phyloP scores from a whole-genome alignment of 2,888 invertebrate genomes.

The Nymphalis urticae region DNA sequence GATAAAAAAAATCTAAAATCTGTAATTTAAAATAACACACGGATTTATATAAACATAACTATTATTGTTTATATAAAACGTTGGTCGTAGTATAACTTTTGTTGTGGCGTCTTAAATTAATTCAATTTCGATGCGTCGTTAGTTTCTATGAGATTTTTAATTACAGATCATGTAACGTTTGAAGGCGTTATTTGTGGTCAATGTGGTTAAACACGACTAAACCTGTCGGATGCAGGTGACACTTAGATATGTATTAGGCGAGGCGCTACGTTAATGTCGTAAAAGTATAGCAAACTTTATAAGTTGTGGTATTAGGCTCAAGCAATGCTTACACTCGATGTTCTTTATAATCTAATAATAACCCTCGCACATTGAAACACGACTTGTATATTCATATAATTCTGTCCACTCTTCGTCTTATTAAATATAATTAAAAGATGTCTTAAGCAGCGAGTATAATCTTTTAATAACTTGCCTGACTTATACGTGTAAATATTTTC shows the following conservation, averaged over 20 bases:
- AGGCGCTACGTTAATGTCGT: conserved; percentile 69
- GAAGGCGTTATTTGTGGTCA: conserved; percentile 62
- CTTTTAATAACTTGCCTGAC: conserved; percentile 15
- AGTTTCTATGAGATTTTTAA: conserved; percentile 37
- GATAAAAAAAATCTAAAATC: no score
- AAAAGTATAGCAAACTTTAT: conserved; percentile 41
- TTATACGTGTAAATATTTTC: conserved; percentile 32
- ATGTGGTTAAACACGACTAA: conserved; percentile 63
- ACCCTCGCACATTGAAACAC: conserved; percentile 21
- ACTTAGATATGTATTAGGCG: conserved; percentile 61
- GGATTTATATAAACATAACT: no score
- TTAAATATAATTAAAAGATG: conserved; percentile 34
- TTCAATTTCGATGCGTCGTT: not conserved
- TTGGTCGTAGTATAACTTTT: no score
- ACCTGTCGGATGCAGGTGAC: conserved; percentile 70
- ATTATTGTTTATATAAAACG: no score
- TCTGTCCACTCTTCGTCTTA: conserved; percentile 15
- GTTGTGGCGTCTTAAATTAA: no score
- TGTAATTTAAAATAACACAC: no score
- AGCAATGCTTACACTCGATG: conserved; percentile 36
- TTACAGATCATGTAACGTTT: conserved; percentile 49
- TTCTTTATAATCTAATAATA: conserved; percentile 12
- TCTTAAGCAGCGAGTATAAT: conserved; percentile 18
- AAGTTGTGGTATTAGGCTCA: conserved; percentile 52
- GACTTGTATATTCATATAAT: conserved; percentile 26